Conservation (phyloP, 2,888 invertebrate species). For the Vandiemenella viatica region DNA sequence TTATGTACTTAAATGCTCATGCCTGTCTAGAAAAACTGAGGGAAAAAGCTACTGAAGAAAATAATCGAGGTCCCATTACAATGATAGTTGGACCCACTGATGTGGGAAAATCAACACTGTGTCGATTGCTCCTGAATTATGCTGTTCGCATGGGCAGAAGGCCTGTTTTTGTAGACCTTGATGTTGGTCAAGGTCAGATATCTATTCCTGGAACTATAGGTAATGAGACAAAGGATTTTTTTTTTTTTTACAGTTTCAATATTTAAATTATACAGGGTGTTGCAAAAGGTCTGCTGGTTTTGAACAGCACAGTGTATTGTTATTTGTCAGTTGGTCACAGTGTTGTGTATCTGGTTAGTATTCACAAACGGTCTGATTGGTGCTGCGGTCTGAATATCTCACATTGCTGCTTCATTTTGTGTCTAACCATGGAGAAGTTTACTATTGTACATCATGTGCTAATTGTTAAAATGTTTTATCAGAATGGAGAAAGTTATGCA, state of each 20-base stretch:
- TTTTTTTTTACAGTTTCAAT: no score
- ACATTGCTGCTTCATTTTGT: no score
- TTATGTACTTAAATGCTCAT: slow-evolving; percentile 88
- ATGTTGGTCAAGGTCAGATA: slow-evolving; percentile 87
- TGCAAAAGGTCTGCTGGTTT: not conserved
- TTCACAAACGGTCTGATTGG: not conserved
- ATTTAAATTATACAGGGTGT: not conserved
- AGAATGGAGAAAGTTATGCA: slow-evolving; percentile 3
- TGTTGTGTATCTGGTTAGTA: not conserved
- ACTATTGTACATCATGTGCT: not conserved
- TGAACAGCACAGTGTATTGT: not conserved
- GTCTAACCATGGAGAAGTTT: not conserved
- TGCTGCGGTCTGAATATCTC: not conserved
- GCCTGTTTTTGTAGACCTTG: slow-evolving; percentile 87
- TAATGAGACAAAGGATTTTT: no score
- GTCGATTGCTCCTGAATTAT: slow-evolving; percentile 80
- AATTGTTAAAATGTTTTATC: slow-evolving; percentile 1
- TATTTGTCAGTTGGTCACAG: not conserved
- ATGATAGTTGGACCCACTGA: slow-evolving; percentile 90
- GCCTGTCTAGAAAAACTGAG: slow-evolving; percentile 85
- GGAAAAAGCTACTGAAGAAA: slow-evolving; percentile 58
- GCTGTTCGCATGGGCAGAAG: slow-evolving; percentile 77
- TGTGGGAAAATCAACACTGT: slow-evolving; percentile 90
- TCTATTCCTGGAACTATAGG: slow-evolving; percentile 85
- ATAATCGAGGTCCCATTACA: slow-evolving; percentile 62